Percentiles rank a stretch among this genome's conserved stretches.
These are phyloP conservation scores for Conus betulinus DNA, from an alignment of 1,140 invertebrate species.

Conservation along the genomic window DNA sequence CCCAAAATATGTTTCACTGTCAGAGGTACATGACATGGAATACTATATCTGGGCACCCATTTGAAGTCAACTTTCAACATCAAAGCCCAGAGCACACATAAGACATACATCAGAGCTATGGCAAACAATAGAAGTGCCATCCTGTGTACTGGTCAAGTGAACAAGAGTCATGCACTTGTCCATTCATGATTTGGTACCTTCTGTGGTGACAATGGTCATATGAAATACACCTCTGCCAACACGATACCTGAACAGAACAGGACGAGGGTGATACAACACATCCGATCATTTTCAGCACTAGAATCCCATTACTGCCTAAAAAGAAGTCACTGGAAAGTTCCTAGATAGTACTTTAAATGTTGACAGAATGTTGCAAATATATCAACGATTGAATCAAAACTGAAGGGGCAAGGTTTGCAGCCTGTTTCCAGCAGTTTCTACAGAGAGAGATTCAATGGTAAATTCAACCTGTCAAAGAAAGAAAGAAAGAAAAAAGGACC, in stretches of 20 bases:
- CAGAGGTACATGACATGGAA: no score
- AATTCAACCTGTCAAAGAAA: conserved; percentile 49
- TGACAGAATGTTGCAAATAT: conserved; percentile 42
- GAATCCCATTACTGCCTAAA: conserved; percentile 46
- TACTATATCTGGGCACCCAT: no score
- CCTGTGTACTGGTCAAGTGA: no score
- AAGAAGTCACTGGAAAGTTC: conserved; percentile 39
- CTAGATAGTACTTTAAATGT: conserved; percentile 39
- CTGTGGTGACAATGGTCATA: no score
- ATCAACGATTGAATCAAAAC: conserved; percentile 30
- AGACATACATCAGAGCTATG: no score
- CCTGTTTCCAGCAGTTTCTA: conserved; percentile 28
- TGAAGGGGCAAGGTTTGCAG: not conserved
- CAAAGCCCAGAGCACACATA: no score
- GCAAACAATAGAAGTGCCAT: no score
- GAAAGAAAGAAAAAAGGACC: conserved; percentile 18
- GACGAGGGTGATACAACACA: conserved; percentile 37
- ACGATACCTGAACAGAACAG: not conserved
- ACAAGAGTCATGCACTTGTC: no score
- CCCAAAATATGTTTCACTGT: no score
- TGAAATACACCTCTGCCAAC: no score
- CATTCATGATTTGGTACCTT: no score
- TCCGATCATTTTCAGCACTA: conserved; percentile 42
- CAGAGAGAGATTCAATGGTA: conserved; percentile 40
- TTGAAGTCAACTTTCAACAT: no score